phyloP scores from a whole-genome alignment of 2,113 vertebrate genomes.

The Speoplatyrhinus poulsoni region DNA sequence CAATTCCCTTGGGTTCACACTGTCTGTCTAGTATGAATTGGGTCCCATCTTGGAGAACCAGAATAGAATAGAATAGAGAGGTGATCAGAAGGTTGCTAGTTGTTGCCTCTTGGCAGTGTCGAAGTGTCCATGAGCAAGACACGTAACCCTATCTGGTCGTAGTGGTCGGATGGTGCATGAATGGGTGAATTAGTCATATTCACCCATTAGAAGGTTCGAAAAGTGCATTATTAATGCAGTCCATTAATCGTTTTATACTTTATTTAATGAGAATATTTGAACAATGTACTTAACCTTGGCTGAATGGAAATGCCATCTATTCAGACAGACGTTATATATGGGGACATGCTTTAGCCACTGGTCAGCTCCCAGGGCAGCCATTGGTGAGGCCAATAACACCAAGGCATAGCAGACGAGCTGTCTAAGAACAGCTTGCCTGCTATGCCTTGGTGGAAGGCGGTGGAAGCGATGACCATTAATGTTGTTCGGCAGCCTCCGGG shows the following conservation, averaged over 20 bases:
- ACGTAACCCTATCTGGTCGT: too few species aligned
- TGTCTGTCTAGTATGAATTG: slow-evolving; percentile 7
- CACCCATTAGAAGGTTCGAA: too few species aligned
- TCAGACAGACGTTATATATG: background rate
- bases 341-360: background rate
- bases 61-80: too few species aligned
- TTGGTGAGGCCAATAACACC: background rate
- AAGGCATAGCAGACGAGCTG: slow-evolving; percentile 1
- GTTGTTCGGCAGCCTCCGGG: slow-evolving; percentile 50
- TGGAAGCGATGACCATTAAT: slow-evolving; percentile 44
- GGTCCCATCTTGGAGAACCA: slow-evolving; percentile 25
- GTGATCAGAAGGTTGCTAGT: too few species aligned
- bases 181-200: too few species aligned
- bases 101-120: too few species aligned
- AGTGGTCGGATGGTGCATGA: too few species aligned
- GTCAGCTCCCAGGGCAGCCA: background rate
- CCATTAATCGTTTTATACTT: background rate
- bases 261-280: slow-evolving; percentile 46
- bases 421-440: slow-evolving; percentile 3
- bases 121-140: too few species aligned
- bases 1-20: too few species aligned
- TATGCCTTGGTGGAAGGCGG: too few species aligned
- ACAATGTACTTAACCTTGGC: slow-evolving; percentile 21
- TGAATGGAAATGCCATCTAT: slow-evolving; percentile 10
- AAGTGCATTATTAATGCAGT: too few species aligned